These are phyloP conservation scores for Thereva unica DNA, from an alignment of 2,888 invertebrate genomes.

Conservation along the genomic window DNA sequence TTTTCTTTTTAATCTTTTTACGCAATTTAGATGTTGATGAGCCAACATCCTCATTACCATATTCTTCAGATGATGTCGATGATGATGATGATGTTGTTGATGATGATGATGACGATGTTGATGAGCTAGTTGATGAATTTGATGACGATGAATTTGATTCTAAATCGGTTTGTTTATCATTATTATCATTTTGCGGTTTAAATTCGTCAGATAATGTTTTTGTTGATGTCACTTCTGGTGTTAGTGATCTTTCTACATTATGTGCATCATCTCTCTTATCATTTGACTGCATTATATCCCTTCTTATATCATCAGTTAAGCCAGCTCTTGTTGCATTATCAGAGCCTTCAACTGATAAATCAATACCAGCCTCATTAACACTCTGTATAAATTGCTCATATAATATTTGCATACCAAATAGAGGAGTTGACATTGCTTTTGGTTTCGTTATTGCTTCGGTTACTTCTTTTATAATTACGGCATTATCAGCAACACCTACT, in stretches of 20 bases:
- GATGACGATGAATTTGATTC: slow-evolving; percentile 43
- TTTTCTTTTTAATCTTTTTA: too few species aligned
- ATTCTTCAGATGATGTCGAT: slow-evolving; percentile 7
- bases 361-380: slow-evolving; percentile 50
- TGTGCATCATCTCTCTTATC: too few species aligned
- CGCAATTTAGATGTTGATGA: too few species aligned
- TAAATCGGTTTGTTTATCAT: too few species aligned
- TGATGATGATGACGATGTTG: slow-evolving; percentile 39
- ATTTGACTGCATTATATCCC: too few species aligned
- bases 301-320: too few species aligned
- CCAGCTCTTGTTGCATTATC: not conserved
- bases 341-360: slow-evolving; percentile 35
- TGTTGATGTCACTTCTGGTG: too few species aligned
- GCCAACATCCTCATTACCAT: not conserved
- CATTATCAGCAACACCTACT: not conserved
- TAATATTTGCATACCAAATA: slow-evolving; percentile 53
- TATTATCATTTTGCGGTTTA: too few species aligned
- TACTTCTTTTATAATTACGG: not conserved
- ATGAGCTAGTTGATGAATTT: slow-evolving; percentile 35
- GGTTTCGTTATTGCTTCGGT: not conserved
- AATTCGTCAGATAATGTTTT: too few species aligned
- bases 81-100: slow-evolving; percentile 12
- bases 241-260: too few species aligned
- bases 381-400: slow-evolving; percentile 56
- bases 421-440: not conserved